Evolutionary conservation across 2,113 vertebrate genomes (phyloP).

Genomic region (Ctenomys sociabilis): DNA sequence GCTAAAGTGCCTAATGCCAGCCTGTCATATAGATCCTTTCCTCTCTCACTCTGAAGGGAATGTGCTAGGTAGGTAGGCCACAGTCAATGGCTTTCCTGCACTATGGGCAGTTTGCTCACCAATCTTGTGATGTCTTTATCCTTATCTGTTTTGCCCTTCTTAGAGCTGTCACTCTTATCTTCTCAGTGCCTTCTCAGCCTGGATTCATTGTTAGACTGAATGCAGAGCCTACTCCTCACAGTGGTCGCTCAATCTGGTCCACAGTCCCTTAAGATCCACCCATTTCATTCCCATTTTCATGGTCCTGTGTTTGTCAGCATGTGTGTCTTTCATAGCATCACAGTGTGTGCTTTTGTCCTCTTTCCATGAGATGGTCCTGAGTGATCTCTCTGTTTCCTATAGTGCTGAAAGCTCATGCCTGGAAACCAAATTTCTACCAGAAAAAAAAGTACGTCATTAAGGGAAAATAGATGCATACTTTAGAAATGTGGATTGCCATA

Average conservation of each 20-base stretch:
- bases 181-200: not conserved
- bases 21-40: not conserved
- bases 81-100: not conserved
- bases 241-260: not conserved
- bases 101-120: not conserved
- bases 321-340: not conserved
- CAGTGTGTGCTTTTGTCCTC: not conserved
- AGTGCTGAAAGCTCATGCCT: not conserved
- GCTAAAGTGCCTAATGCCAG: not conserved
- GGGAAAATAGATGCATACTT: not conserved
- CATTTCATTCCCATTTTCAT: not conserved
- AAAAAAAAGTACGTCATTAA: constrained; percentile 1
- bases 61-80: too few relatives aligned
- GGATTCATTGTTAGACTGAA: not conserved
- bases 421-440: not conserved
- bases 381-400: not conserved
- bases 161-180: not conserved
- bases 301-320: not conserved
- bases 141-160: not conserved
- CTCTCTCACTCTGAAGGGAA: not conserved
- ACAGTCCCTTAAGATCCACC: not conserved
- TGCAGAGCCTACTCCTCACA: not conserved
- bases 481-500: not conserved
- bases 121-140: not conserved
- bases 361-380: not conserved